Percentiles rank a stretch among this genome's conserved stretches.
Conservation (phyloP, 2,797 vertebrate genomes). For the Scleropages formosus region DNA sequence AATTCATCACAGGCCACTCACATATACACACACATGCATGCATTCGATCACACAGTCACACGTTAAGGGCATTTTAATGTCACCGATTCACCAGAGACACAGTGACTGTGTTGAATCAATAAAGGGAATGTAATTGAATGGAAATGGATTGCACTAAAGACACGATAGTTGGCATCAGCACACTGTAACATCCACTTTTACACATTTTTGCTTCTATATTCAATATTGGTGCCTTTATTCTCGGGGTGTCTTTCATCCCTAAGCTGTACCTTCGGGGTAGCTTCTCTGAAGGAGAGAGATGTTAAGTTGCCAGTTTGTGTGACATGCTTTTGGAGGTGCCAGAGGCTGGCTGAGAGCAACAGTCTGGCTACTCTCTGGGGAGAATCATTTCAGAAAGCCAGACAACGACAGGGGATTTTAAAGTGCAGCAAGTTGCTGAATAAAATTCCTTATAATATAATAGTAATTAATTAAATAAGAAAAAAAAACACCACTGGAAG, state of each 20-base stretch:
- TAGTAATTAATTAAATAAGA: neutral
- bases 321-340: constrained; percentile 17
- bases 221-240: neutral
- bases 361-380: neutral
- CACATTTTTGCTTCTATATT: constrained; percentile 5
- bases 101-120: constrained; percentile 11
- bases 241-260: constrained; percentile 6
- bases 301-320: constrained; percentile 18
- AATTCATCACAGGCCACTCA: neutral
- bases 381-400: constrained; percentile 1
- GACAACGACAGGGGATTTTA: constrained; percentile 4
- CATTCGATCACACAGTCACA: neutral
- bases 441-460: constrained; percentile 9
- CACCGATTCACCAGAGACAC: neutral
- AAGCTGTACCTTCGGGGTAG: constrained; percentile 32
- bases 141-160: constrained; percentile 10
- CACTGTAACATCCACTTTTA: neutral
- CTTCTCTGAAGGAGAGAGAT: constrained; percentile 16
- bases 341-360: neutral
- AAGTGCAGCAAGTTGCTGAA: neutral
- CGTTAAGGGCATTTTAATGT: neutral
- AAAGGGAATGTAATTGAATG: neutral
- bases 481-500: too few species aligned
- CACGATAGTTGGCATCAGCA: neutral
- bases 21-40: too few species aligned